Percentiles rank a stretch among this genome's conserved stretches.
Evolutionary conservation across 2,888 invertebrate species (phyloP).

Genomic region (Liodrosophila aerea): DNA sequence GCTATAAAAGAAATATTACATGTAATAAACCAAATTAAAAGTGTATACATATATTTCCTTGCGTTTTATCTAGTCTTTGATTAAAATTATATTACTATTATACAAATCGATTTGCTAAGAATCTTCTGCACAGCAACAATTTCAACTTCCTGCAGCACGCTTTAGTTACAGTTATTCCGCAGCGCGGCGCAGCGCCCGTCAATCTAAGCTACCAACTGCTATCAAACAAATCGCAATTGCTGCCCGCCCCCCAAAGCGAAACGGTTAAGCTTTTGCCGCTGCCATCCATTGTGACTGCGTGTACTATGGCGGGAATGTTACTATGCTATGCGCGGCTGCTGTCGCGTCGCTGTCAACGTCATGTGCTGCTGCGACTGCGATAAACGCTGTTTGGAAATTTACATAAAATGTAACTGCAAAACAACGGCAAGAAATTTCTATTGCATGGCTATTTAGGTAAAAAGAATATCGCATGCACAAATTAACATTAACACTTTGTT

Average conservation of each 20-base stretch:
- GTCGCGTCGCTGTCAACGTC: slow-evolving; percentile 26
- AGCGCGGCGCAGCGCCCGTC: slow-evolving; percentile 13
- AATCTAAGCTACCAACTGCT: slow-evolving; percentile 45
- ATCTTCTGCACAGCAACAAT: slow-evolving; percentile 19
- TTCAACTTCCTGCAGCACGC: slow-evolving; percentile 39
- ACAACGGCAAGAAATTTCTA: slow-evolving; percentile 63
- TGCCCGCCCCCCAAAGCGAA: slow-evolving; percentile 26
- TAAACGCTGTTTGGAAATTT: slow-evolving; percentile 46
- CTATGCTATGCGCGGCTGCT: slow-evolving; percentile 18
- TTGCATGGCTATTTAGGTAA: slow-evolving; percentile 51
- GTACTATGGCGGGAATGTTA: slow-evolving; percentile 36
- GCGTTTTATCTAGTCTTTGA: no score
- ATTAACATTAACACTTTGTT: slow-evolving; percentile 74
- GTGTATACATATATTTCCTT: no score
- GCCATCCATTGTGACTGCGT: slow-evolving; percentile 5
- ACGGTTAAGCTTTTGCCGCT: slow-evolving; percentile 30
- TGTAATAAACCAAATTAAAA: no score
- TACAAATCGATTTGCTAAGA: not conserved
- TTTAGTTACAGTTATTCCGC: slow-evolving; percentile 52
- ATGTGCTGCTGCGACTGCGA: slow-evolving; percentile 34
- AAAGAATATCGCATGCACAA: slow-evolving; percentile 58
- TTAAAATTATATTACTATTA: no score
- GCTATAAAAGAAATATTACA: no score
- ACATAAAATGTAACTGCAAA: slow-evolving; percentile 53
- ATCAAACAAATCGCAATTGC: slow-evolving; percentile 42